Conservation (phyloP, 2,797 vertebrate genomes). For the Sitta carolinensis region DNA sequence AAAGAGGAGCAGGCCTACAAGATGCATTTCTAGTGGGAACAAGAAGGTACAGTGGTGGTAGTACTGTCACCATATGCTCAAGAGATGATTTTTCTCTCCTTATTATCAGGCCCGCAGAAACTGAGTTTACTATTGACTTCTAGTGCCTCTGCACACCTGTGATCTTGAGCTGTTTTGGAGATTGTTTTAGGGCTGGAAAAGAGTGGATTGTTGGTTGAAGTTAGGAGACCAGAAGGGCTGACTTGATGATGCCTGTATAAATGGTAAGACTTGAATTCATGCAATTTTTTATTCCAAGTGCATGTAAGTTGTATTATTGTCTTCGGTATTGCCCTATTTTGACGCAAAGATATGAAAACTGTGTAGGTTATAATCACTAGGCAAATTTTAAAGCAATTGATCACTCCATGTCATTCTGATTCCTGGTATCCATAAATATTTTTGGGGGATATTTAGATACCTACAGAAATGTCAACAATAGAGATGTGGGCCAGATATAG, state of each 20-base stretch:
- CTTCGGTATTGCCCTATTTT: neutral
- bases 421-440: neutral
- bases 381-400: neutral
- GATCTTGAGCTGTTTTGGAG: neutral
- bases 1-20: neutral
- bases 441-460: neutral
- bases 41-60: neutral
- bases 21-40: neutral
- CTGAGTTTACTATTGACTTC: neutral
- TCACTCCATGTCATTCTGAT: neutral
- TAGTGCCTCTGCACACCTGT: neutral
- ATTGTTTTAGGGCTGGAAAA: neutral
- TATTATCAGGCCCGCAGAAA: neutral
- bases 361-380: neutral
- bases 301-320: neutral
- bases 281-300: neutral
- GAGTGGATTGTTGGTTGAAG: neutral
- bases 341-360: neutral
- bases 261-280: neutral
- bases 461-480: neutral
- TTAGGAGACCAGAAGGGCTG: neutral
- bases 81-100: neutral
- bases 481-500: neutral
- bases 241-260: neutral
- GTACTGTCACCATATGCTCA: neutral